A percentile compares a stretch with the other conserved stretches of the same genome.
These are phyloP conservation scores for Orgyia antiqua DNA, from an alignment of 2,888 invertebrate genomes.

Conservation along the genomic window DNA sequence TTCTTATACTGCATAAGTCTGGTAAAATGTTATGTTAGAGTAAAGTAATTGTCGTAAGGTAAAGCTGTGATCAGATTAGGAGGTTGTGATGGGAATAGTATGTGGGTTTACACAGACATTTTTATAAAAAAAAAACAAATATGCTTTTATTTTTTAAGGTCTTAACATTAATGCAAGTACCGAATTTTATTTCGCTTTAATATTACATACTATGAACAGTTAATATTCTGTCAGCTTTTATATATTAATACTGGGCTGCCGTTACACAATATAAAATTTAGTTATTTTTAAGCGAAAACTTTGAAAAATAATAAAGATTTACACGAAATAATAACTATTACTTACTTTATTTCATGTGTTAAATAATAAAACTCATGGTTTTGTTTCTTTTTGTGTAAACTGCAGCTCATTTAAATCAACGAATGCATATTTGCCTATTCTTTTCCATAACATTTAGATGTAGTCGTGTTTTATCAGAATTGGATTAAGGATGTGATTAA, in stretches of 20 bases:
- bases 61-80: slow-evolving; percentile 71
- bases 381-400: too few relatives aligned
- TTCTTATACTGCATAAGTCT: slow-evolving; percentile 12
- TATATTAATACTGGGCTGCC: slow-evolving; percentile 2
- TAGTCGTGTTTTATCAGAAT: slow-evolving; percentile 14
- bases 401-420: too few relatives aligned
- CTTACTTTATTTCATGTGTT: too few relatives aligned
- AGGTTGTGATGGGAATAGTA: slow-evolving; percentile 65
- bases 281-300: too few relatives aligned
- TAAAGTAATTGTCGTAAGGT: slow-evolving; percentile 56
- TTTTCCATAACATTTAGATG: slow-evolving; percentile 36
- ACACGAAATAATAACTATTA: too few relatives aligned
- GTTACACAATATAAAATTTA: slow-evolving; percentile 1
- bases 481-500: slow-evolving; percentile 10
- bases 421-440: slow-evolving; percentile 33
- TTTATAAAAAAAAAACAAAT: slow-evolving; percentile 35
- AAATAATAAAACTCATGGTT: too few relatives aligned
- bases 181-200: slow-evolving; percentile 50
- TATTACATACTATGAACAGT: slow-evolving; percentile 29
- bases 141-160: slow-evolving; percentile 46
- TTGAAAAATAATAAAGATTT: too few relatives aligned
- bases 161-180: slow-evolving; percentile 38
- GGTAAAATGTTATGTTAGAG: slow-evolving; percentile 32
- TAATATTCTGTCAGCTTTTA: slow-evolving; percentile 37
- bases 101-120: slow-evolving; percentile 50